These are phyloP conservation scores for Toxotes chatareus DNA, from an alignment of 2,113 vertebrate genomes.

Conservation along the genomic window DNA sequence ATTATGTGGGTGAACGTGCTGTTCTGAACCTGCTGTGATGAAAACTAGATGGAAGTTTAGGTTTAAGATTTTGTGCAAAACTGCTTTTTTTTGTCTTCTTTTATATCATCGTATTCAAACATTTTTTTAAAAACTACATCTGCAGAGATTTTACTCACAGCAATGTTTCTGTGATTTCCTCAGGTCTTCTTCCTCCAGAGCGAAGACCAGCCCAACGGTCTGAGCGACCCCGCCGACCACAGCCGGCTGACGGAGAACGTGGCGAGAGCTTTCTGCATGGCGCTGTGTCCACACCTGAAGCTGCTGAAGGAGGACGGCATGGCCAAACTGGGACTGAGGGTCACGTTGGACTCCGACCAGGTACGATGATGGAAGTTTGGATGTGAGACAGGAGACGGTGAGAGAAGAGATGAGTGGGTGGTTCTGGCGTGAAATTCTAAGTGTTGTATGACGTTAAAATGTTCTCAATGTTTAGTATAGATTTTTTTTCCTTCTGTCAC, in stretches of 20 bases:
- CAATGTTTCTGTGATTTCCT: not conserved
- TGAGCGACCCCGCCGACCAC: constrained; percentile 96
- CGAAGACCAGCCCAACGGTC: constrained; percentile 91
- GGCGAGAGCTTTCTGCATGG: constrained; percentile 94
- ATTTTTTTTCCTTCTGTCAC: not conserved
- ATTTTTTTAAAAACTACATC: not conserved
- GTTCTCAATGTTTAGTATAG: too few relatives aligned
- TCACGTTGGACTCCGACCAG: constrained; percentile 96
- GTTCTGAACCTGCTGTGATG: too few relatives aligned
- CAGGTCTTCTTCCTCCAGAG: constrained; percentile 98
- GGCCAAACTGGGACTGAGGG: constrained; percentile 94
- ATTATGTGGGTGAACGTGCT: too few relatives aligned
- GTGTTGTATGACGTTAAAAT: too few relatives aligned
- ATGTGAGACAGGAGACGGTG: not conserved
- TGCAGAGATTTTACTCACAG: not conserved
- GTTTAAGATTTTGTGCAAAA: too few relatives aligned
- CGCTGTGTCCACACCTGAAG: constrained; percentile 95
- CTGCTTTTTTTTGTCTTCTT: not conserved
- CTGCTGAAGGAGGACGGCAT: constrained; percentile 97
- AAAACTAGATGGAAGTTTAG: too few relatives aligned
- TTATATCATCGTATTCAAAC: not conserved
- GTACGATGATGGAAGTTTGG: constrained; percentile 75
- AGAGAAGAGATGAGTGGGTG: too few relatives aligned
- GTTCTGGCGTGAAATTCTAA: too few relatives aligned
- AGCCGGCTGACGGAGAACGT: constrained; percentile 96